phyloP scores from a whole-genome alignment of 2,888 invertebrate genomes.

The Ophion costatus region DNA sequence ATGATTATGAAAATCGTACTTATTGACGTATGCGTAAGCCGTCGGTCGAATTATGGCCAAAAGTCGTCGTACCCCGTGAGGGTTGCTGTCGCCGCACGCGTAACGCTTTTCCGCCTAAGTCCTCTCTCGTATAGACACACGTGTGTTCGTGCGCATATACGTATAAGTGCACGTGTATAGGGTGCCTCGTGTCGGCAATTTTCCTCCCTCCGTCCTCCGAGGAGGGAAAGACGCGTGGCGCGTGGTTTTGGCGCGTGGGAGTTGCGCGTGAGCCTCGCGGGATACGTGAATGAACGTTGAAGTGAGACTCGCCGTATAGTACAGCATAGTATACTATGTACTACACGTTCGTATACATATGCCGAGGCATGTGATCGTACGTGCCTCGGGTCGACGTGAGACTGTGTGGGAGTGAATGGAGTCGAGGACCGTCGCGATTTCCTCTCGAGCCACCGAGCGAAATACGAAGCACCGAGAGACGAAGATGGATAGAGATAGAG shows the following conservation, averaged over 20 bases:
- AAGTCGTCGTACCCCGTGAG: neutral
- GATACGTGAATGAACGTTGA: constrained; percentile 74
- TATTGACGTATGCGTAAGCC: no score
- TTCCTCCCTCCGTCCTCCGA: constrained; percentile 17
- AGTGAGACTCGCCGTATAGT: constrained; percentile 67
- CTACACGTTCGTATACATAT: constrained; percentile 21
- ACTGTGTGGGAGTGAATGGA: constrained; percentile 58
- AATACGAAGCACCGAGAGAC: constrained; percentile 27
- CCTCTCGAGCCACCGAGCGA: constrained; percentile 22
- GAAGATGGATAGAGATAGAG: constrained; percentile 56
- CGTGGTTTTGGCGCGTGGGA: constrained; percentile 75
- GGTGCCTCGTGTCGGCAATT: constrained; percentile 47
- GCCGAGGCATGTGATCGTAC: constrained; percentile 39
- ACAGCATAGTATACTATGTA: constrained; percentile 32
- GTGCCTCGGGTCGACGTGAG: constrained; percentile 16
- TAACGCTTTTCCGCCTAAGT: neutral
- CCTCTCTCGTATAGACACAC: constrained; percentile 5
- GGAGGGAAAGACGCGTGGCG: constrained; percentile 70
- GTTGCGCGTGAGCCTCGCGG: constrained; percentile 63
- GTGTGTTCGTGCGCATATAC: neutral
- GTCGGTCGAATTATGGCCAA: neutral
- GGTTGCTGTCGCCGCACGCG: constrained; percentile 9
- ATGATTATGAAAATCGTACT: neutral
- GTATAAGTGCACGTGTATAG: neutral
- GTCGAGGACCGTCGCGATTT: constrained; percentile 40